phyloP scores from a whole-genome alignment of 2,888 invertebrate species.

The Brenthis hecate region DNA sequence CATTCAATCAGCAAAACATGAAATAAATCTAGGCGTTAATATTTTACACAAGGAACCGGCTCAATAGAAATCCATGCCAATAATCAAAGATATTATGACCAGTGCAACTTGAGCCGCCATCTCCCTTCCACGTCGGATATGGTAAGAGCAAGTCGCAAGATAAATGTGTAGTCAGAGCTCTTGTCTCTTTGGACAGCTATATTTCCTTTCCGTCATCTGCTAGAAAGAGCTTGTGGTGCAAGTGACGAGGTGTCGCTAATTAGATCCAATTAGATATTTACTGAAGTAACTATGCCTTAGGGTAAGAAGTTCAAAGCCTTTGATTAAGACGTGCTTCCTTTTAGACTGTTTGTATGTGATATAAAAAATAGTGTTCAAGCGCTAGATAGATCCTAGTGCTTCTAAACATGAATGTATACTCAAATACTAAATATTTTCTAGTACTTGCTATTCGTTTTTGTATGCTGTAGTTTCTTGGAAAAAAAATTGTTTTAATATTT shows the following conservation, averaged over 20 bases:
- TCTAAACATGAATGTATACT: too few species aligned
- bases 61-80: slow-evolving; percentile 52
- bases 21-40: too few species aligned
- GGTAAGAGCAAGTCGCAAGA: slow-evolving; percentile 43
- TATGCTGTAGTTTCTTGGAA: too few species aligned
- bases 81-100: slow-evolving; percentile 57
- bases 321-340: slow-evolving; percentile 4
- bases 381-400: too few species aligned
- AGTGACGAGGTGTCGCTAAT: slow-evolving; percentile 35
- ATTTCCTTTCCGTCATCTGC: slow-evolving; percentile 57
- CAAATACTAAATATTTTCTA: too few species aligned
- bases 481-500: not conserved
- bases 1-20: too few species aligned
- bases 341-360: not conserved
- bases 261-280: slow-evolving; percentile 20
- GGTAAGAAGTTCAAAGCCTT: slow-evolving; percentile 1
- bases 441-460: too few species aligned
- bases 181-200: slow-evolving; percentile 56
- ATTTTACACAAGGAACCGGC: slow-evolving; percentile 48
- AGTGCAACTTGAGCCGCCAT: slow-evolving; percentile 36
- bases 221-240: slow-evolving; percentile 48
- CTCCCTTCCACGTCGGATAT: slow-evolving; percentile 29
- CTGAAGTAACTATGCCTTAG: slow-evolving; percentile 14
- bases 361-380: too few species aligned
- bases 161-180: slow-evolving; percentile 55